Percentiles rank a stretch among this genome's conserved stretches.
Conservation (phyloP, 2,797 vertebrate genomes). For the Alosa sapidissima region DNA sequence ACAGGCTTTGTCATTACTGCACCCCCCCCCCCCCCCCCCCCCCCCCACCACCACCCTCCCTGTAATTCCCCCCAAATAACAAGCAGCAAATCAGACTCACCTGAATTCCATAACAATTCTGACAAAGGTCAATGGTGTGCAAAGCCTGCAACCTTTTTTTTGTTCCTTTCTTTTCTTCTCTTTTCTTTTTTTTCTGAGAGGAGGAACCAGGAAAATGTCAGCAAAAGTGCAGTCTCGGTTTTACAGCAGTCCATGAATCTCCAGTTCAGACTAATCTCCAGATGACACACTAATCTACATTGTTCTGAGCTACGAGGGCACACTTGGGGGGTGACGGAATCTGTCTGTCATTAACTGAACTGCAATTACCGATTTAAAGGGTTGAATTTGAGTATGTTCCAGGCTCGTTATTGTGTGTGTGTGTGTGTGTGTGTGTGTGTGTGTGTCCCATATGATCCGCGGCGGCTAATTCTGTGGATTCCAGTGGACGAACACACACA, state of each 20-base stretch:
- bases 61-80: not conserved
- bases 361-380: not conserved
- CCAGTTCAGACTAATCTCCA: constrained; percentile 34
- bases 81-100: not conserved
- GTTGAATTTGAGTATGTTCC: not conserved
- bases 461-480: constrained; percentile 48
- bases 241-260: constrained; percentile 27
- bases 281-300: constrained; percentile 30
- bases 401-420: constrained; percentile 2
- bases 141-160: not conserved
- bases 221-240: constrained; percentile 38
- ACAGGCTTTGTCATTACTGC: constrained; percentile 72
- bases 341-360: not conserved
- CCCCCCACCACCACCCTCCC: not conserved
- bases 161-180: not conserved
- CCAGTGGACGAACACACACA: constrained; percentile 49
- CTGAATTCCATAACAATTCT: not conserved
- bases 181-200: not conserved
- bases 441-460: constrained; percentile 33
- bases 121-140: not conserved
- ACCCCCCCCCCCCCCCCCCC: constrained; percentile 30
- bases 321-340: not conserved
- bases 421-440: too few relatives aligned
- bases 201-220: not conserved
- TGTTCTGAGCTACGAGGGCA: constrained; percentile 25